Conservation (phyloP, 2,888 invertebrate species). For the Trichacis sp. region DNA sequence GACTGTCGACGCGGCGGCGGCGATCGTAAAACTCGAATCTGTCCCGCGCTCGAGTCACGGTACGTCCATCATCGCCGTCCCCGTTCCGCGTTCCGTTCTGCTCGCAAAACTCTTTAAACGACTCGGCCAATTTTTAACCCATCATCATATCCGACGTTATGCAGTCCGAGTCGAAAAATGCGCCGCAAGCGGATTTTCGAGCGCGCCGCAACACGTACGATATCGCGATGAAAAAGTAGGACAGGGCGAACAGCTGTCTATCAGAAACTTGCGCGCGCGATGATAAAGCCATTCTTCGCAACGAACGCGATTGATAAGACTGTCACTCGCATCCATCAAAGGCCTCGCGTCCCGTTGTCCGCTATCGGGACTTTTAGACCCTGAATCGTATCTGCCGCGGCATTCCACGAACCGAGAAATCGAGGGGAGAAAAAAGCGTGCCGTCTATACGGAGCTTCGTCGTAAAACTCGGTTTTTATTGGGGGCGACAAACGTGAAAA, state of each 20-base stretch:
- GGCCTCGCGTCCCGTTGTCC: not conserved
- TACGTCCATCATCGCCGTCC: too few species aligned
- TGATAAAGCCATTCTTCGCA: slow-evolving; percentile 33
- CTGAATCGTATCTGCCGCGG: not conserved
- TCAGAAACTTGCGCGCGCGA: slow-evolving; percentile 10
- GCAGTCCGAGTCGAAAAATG: too few species aligned
- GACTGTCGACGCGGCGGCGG: slow-evolving; percentile 33
- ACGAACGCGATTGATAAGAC: slow-evolving; percentile 21
- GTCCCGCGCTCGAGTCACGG: slow-evolving; percentile 38
- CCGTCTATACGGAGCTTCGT: not conserved
- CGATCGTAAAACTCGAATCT: slow-evolving; percentile 63
- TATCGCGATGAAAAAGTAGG: slow-evolving; percentile 31
- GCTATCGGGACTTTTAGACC: not conserved
- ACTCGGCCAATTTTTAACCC: too few species aligned
- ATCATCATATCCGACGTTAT: too few species aligned
- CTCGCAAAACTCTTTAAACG: too few species aligned
- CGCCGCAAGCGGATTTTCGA: too few species aligned
- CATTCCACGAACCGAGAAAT: not conserved
- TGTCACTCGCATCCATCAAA: slow-evolving; percentile 28
- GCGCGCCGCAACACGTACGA: too few species aligned
- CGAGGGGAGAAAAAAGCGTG: not conserved
- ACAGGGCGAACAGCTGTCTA: slow-evolving; percentile 36
- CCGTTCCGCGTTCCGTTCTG: too few species aligned
- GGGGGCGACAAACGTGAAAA: not conserved
- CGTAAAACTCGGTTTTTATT: not conserved